Evolutionary conservation across 1,140 invertebrate species (phyloP).

Genomic region (Caenorhabditis briggsae): DNA sequence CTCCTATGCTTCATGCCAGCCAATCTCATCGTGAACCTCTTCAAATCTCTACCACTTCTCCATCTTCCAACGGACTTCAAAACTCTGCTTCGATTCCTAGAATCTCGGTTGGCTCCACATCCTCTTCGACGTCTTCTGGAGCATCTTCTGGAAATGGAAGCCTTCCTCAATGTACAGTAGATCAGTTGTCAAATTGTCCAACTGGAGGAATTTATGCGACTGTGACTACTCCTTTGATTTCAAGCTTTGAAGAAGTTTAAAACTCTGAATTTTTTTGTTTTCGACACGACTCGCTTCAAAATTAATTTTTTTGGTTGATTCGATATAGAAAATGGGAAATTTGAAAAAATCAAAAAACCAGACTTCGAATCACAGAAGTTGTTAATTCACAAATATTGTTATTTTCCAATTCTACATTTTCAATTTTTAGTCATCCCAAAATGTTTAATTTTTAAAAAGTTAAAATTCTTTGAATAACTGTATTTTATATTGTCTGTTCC

Average conservation of each 20-base stretch:
- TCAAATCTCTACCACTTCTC: not conserved
- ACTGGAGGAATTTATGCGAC: constrained; percentile 42
- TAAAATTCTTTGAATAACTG: too few species aligned
- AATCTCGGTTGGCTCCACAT: not conserved
- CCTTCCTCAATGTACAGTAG: constrained; percentile 1
- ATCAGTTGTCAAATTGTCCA: constrained; percentile 7
- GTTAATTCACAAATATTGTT: too few species aligned
- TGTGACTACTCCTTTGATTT: constrained; percentile 61
- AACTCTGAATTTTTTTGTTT: not conserved
- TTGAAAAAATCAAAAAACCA: too few species aligned
- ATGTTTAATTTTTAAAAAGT: too few species aligned
- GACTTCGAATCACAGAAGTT: too few species aligned
- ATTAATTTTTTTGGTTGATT: not conserved
- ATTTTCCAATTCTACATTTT: too few species aligned
- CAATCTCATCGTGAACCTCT: constrained; percentile 42
- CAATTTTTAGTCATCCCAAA: too few species aligned
- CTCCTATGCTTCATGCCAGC: constrained; percentile 1
- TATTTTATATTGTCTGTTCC: too few species aligned
- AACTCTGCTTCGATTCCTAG: not conserved
- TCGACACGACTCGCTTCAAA: not conserved
- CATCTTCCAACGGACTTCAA: not conserved
- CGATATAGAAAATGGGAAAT: too few species aligned
- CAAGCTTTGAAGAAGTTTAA: constrained; percentile 58
- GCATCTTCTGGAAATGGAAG: not conserved
- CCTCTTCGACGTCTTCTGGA: not conserved